A percentile compares a stretch with the other conserved stretches of the same genome.
phyloP scores from a whole-genome alignment of 2,797 vertebrate species.

The Myotis pilosus region DNA sequence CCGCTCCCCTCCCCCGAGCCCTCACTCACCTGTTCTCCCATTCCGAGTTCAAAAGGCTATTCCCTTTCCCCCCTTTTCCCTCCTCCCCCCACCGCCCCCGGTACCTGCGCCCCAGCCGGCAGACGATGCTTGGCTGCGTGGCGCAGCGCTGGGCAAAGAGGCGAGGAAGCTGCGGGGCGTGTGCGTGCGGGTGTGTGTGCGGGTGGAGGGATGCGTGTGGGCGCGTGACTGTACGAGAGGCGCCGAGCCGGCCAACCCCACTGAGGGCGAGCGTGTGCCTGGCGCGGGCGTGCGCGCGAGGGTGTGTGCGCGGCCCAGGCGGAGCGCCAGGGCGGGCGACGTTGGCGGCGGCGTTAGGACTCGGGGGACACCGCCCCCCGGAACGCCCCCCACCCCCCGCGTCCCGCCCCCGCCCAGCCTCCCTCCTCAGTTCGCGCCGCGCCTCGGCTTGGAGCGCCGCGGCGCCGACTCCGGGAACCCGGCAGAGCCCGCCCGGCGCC shows the following conservation, averaged over 20 bases:
- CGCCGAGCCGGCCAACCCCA: neutral
- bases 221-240: constrained; percentile 32
- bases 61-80: neutral
- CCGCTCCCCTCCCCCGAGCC: neutral
- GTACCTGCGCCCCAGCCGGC: constrained; percentile 72
- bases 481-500: constrained; percentile 45
- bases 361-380: constrained; percentile 82
- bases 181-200: neutral
- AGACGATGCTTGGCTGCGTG: neutral
- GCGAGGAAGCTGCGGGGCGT: neutral
- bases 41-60: constrained; percentile 33
- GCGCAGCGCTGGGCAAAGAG: constrained; percentile 7
- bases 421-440: constrained; percentile 76
- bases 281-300: constrained; percentile 66
- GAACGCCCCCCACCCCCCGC: constrained; percentile 63
- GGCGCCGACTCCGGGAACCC: constrained; percentile 37
- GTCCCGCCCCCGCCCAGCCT: constrained; percentile 73
- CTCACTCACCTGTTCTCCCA: constrained; percentile 40
- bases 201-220: neutral
- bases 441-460: constrained; percentile 59
- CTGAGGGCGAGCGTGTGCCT: constrained; percentile 48
- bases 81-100: neutral
- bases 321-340: constrained; percentile 53
- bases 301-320: constrained; percentile 64
- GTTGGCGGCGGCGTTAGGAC: constrained; percentile 80